Percentiles rank a stretch among this genome's conserved stretches.
These are phyloP conservation scores for Hirtodrosophila trivittata DNA, from an alignment of 2,888 invertebrate species.

Conservation along the genomic window DNA sequence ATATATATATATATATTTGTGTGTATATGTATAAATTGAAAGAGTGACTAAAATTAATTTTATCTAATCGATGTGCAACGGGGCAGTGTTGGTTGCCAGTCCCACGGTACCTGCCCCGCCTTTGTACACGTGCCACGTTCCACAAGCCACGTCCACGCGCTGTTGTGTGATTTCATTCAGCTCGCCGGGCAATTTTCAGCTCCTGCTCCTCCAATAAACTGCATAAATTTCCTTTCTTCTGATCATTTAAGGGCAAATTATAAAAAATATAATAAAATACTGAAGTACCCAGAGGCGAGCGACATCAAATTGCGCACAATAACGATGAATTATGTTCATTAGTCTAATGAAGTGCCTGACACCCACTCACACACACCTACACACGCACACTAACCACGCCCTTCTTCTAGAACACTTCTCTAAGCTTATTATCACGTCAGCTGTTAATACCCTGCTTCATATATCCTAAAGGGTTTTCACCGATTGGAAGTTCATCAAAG, in stretches of 20 bases:
- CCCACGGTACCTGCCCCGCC: neutral
- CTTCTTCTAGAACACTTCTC: neutral
- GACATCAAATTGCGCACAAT: slow-evolving; percentile 53
- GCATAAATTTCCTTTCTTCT: slow-evolving; percentile 1
- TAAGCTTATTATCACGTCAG: slow-evolving; percentile 16
- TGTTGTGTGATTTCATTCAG: slow-evolving; percentile 41
- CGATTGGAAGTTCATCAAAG: no score
- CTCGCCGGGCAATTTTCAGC: slow-evolving; percentile 28
- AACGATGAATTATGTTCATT: slow-evolving; percentile 73
- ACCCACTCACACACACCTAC: slow-evolving; percentile 26
- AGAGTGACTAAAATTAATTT: slow-evolving; percentile 73
- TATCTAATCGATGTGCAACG: slow-evolving; percentile 73
- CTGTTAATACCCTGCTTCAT: slow-evolving; percentile 24
- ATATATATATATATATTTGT: no score
- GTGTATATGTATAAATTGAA: slow-evolving; percentile 30
- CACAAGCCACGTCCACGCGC: neutral
- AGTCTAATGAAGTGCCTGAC: slow-evolving; percentile 75
- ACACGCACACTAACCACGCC: slow-evolving; percentile 13
- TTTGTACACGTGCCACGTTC: slow-evolving; percentile 11
- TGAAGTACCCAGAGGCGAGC: slow-evolving; percentile 45
- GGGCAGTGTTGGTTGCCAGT: slow-evolving; percentile 39
- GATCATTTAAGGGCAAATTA: neutral
- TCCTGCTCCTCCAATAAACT: neutral
- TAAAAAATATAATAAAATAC: slow-evolving; percentile 1
- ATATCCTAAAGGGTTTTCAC: no score